phyloP scores from a whole-genome alignment of 2,888 invertebrate species.

The Amblyjoppa fuscipennis region DNA sequence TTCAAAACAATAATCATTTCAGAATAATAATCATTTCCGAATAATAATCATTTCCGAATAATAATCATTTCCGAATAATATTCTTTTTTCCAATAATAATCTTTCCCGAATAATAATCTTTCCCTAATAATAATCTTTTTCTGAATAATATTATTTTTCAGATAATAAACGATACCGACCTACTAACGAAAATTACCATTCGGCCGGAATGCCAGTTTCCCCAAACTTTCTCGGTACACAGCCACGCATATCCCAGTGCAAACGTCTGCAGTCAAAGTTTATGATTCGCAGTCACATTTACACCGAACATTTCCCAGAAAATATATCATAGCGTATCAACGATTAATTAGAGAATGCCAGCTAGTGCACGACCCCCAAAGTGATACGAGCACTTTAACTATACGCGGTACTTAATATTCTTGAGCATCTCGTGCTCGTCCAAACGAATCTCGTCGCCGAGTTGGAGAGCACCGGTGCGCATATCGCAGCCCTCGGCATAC shows the following conservation, averaged over 20 bases:
- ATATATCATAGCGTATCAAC: slow-evolving; percentile 12
- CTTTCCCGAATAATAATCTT: no score
- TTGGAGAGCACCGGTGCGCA: slow-evolving; percentile 15
- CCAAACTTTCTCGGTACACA: not conserved
- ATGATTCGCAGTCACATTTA: not conserved
- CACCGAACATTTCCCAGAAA: not conserved
- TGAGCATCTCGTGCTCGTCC: slow-evolving; percentile 11
- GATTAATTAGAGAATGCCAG: slow-evolving; percentile 40
- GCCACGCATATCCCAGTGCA: not conserved
- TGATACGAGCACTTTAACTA: slow-evolving; percentile 22
- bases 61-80: no score
- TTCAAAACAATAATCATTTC: no score
- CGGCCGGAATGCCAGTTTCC: not conserved
- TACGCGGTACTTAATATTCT: slow-evolving; percentile 40
- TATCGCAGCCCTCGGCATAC: not conserved
- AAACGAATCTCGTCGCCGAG: slow-evolving; percentile 39
- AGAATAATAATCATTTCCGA: no score
- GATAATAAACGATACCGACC: no score
- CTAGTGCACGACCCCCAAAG: not conserved
- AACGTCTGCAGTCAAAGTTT: not conserved
- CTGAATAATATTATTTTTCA: no score
- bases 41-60: no score
- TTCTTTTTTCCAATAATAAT: no score
- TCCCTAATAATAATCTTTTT: no score
- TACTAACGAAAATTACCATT: no score